Base-by-base conservation (phyloP, 2,797 vertebrate species). In the Mormyrops attenuatus region DNA sequence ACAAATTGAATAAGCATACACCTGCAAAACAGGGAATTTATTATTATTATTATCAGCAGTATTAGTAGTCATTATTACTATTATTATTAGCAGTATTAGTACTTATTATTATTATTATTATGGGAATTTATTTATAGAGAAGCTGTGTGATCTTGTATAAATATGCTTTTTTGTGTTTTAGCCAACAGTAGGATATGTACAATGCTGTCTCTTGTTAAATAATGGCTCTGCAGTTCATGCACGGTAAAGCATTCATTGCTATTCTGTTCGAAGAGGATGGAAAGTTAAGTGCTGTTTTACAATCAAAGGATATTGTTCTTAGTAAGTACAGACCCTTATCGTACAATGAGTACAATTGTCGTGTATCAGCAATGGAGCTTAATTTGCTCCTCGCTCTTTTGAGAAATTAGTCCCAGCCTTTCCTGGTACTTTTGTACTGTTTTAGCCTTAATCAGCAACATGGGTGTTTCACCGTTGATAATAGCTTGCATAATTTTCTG, bases 371-470 rank as follows among this genome's bases (percentile, higher is more conserved):
- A 85, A 44, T 49, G 82, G 22, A 26, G 22, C 44, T 22, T 49
- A 85, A 52, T 22, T 49, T 44, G 17, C 9, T 44, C 80, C 80
- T 49, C n/a, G 80, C 49, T 49, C 22, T 47, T 85, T 85, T 52
- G 49, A 85, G 82, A 49, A 52, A 85, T 85, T 85, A 49, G 82
- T n/a, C 49, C 82, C 41, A 5, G 82, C 73, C 38, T 44, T 80
- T 80, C 73, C 73, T 80, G 73, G 34, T 44, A 80, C 38, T 38
- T 80, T 80, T 41, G 73, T 80, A 80, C 73, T 41, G 73, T 44
- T 80, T 80, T 80, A 80, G 38, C 73, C 73, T 80, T 80, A 80
- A 80, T 80, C 73, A 80, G 73, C 73, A 80, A 41, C 73, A 80
- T 80, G 73, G 73, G 73, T 38, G 73, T 80, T 80, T 80, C 38